Conservation (phyloP, 37 sponge, comb jelly and placozoan genomes). For the Spongilla lacustris region DNA sequence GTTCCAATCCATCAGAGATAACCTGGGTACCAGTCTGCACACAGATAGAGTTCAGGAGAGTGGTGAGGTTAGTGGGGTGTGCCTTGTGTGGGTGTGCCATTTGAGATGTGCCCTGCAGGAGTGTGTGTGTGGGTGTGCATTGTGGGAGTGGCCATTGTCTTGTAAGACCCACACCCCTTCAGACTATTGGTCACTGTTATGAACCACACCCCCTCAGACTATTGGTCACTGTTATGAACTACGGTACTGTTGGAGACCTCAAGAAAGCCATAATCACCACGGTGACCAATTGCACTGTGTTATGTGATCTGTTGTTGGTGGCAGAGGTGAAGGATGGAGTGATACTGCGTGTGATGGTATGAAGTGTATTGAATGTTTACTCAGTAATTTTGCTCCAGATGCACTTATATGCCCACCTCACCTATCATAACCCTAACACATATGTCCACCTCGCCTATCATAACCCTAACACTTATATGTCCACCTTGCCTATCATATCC, state of each 20-base stretch:
- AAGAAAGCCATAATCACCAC: constrained; percentile 38
- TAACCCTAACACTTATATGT: too few relatives aligned
- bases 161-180: background rate
- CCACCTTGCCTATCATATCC: too few relatives aligned
- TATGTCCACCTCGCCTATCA: too few relatives aligned
- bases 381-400: too few relatives aligned
- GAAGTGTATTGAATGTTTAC: too few relatives aligned
- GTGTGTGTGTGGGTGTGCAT: too few relatives aligned
- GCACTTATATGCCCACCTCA: too few relatives aligned
- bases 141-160: background rate
- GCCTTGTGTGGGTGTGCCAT: background rate
- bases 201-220: constrained; percentile 44
- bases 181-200: constrained; percentile 60
- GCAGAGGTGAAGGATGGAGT: constrained; percentile 32
- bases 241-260: constrained; percentile 30
- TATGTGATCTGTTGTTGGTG: constrained; percentile 16
- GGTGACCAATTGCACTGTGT: background rate
- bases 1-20: background rate
- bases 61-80: background rate
- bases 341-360: constrained; percentile 38
- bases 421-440: too few relatives aligned
- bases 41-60: constrained; percentile 3
- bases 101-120: background rate
- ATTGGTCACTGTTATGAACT: constrained; percentile 52
- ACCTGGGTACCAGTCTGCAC: constrained; percentile 8